Evolutionary conservation across 1,140 invertebrate species (phyloP), one percentile per base, ranked within the genome.

Genomic region (Globodera rostochiensis): DNA sequence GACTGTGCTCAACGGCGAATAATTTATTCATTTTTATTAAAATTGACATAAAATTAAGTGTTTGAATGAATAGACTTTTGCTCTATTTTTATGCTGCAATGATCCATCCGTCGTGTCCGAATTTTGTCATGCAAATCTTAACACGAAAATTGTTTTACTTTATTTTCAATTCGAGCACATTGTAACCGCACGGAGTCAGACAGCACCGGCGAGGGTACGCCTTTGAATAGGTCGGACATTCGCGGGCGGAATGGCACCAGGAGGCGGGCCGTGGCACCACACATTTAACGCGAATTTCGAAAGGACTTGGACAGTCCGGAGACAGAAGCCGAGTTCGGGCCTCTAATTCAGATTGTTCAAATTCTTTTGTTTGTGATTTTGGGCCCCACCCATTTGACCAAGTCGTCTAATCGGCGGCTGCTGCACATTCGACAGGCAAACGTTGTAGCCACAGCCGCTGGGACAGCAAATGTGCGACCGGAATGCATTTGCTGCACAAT

Each of bases 111-210:
- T 45, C 19, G 46, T 71, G 21, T 47, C 46, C 69, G 36, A 71
- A 71, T 13, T 71, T 71, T 13, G 69, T 71, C 46, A 71, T 36
- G 46, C 69, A 71, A 45, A 71, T 21, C 69, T 71, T 15, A 45
- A 36, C 13, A 66, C 60, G 3, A 47, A 71, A 71, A 71, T 71
- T 71, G 60, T 3, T 21, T 66, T 71, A 45, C 4, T 71, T 47
- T 45, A 47, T 13, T 71, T 25, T 47, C 36, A 71, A 36, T 36
- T 36, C 36, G 36, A 25, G 49, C 19, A 80, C 80, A 36, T 80
- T 80, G 75, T 80, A 80, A 9, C 79, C 79, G 74, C 79, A 80
- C n/a, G 79, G 57, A 11, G 79, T 80, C 45, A 80, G 36, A 80
- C 79, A 80, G 77, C 79, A 80, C 50, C 79, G 73, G 45, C 74